A percentile compares a stretch with the other conserved stretches of the same genome.
phyloP scores from a whole-genome alignment of 2,888 invertebrate species.

The Agrypnus murinus region DNA sequence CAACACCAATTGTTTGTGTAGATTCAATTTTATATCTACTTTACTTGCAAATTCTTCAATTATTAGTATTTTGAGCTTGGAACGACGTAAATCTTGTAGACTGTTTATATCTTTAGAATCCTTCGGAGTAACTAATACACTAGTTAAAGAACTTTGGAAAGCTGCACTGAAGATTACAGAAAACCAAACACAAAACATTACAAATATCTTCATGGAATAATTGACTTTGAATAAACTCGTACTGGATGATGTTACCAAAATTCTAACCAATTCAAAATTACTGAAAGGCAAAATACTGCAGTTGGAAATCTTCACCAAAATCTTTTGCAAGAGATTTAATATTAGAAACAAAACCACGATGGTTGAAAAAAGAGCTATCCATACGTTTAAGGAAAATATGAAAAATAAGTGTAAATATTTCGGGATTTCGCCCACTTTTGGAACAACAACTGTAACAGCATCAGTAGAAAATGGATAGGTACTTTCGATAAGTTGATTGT shows the following conservation, averaged over 20 bases:
- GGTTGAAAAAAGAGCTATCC: background rate
- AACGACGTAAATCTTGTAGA: slow-evolving; percentile 6
- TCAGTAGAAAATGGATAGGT: slow-evolving; percentile 18
- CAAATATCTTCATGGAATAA: background rate
- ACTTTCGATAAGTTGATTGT: background rate
- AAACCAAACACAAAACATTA: background rate
- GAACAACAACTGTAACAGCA: slow-evolving; percentile 2
- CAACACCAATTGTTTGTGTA: background rate
- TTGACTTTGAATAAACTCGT: background rate
- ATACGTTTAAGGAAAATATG: background rate
- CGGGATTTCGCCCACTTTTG: slow-evolving; percentile 1
- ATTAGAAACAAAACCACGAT: background rate
- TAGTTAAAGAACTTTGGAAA: slow-evolving; percentile 21
- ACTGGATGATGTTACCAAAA: background rate
- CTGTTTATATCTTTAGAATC: slow-evolving; percentile 5
- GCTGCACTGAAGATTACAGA: background rate
- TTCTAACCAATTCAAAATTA: background rate
- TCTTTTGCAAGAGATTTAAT: background rate
- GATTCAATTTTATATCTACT: background rate
- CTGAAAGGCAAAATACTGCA: too few species aligned
- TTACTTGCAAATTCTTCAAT: background rate
- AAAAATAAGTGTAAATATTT: slow-evolving; percentile 2
- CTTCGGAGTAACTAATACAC: background rate
- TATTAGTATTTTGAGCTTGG: background rate
- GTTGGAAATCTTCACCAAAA: background rate